These are phyloP conservation scores for Chrysocyon brachyurus DNA, from an alignment of 2,797 vertebrate species.

Conservation along the genomic window DNA sequence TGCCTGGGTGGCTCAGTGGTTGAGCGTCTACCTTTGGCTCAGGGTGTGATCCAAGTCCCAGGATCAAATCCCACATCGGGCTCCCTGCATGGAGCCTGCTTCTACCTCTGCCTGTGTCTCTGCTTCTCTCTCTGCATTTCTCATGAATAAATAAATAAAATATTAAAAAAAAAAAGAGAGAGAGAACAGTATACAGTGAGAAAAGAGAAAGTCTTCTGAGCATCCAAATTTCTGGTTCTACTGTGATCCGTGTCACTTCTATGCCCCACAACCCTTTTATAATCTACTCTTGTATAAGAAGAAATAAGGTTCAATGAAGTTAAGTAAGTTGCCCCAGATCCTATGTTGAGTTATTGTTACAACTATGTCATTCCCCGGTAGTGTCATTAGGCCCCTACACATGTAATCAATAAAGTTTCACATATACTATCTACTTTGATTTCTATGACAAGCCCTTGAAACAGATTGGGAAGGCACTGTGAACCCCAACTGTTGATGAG, in stretches of 20 bases:
- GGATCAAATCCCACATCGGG: too few relatives aligned
- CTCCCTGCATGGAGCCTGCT: too few relatives aligned
- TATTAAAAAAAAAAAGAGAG: too few relatives aligned
- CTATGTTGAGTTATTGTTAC: neutral
- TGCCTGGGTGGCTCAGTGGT: too few relatives aligned
- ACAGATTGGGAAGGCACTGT: neutral
- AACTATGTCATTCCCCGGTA: neutral
- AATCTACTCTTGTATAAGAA: neutral
- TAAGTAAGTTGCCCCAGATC: neutral
- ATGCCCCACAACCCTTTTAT: rapidly evolving
- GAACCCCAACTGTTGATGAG: neutral
- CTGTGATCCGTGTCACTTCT: neutral
- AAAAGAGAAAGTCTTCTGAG: neutral
- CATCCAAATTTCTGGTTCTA: neutral
- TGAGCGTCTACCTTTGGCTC: too few relatives aligned
- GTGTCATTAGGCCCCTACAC: neutral
- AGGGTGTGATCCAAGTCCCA: too few relatives aligned
- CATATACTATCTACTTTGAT: neutral
- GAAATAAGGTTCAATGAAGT: neutral
- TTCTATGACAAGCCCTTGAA: neutral
- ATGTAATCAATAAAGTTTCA: neutral
- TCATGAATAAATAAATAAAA: too few relatives aligned
- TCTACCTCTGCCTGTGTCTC: too few relatives aligned
- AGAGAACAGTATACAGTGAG: neutral
- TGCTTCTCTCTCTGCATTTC: too few relatives aligned